Base-by-base conservation (phyloP, 2,888 invertebrate species). In the Cactoblastis cactorum region DNA sequence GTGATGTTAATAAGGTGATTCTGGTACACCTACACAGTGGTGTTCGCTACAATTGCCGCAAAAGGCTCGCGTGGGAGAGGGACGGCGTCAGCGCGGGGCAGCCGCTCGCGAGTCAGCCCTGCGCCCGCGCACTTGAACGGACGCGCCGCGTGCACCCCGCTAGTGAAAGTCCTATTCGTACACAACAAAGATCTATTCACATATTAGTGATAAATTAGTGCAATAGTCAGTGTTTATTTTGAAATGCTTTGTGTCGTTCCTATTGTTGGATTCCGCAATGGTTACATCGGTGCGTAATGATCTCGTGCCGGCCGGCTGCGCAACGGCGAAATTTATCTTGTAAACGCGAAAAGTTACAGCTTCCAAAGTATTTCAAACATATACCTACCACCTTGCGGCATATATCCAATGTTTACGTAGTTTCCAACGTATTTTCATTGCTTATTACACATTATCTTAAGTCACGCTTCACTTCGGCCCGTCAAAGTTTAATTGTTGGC, bases 1-100 rank as follows among this genome's bases (percentile, higher is more conserved):
- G 77, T 82, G 74, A 69, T 70, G 71, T 86, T 63, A 74, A 85
- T 77, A 84, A 75, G 87, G 86, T 56, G 55, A 77, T 80, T 83
- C 83, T 69, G 75, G 78, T 81, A 71, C 77, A 69, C 86, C 86
- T 69, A 85, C 86, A 71, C 67, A 43, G 17, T 22, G 28, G 43
- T 22, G 50, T 68, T 67, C 66, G 77, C 67, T 74, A 77, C 77
- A 74, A 67, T 79, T 77, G 70, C 66, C 63, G 63, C 64, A 63
- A 69, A 71, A 67, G 74, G 74, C 69, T 63, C 58, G 74, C 69
- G 77, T 68, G 74, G 78, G 80, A 77, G 80, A 74, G 80, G 75
- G 76, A 69, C 71, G 53, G 67, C 53, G 58, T 54, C 54, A 47
- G 52, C 38, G 43, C 43, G 43, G 39, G 43, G 50, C 50, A 50